Base-by-base conservation (phyloP, 1,140 invertebrate species). In the Reticulitermes speratus region DNA sequence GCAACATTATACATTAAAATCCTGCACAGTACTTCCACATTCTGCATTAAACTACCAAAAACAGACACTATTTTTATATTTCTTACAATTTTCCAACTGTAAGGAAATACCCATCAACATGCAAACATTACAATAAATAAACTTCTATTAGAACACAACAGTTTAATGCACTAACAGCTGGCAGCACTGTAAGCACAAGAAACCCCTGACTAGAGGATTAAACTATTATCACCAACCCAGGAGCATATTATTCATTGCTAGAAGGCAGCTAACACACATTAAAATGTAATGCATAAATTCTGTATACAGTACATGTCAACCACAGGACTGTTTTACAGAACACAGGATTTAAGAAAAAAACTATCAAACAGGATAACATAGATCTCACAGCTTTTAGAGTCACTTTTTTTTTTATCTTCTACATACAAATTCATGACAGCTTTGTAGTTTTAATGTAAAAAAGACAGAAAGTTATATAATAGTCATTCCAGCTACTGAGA, bases 361-460 rank as follows among this genome's bases (percentile, higher is more conserved):
- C 3, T 30, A 75, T 75, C 3, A 55, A 12, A 55, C 45, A 16
- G 14, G 52, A 55, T 55, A 55, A 55, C 19, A 21, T 11, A 75
- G 25, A 75, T 75, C n/a, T 75, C 65, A 75, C 65, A 75, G 65
- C 65, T 30, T 75, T 59, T 65, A 65, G 19, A 9, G 8, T 65
- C 19, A 65, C n/a, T n/a, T n/a, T 65, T 5, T 2, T 30, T 8
- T 14, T n/a, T 75, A 16, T 30, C 25, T 25, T 75, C 25, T 75
- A 75, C n/a, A 75, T 75, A 75, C n/a, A 75, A 75, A 30, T 8
- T 30, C 8, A 30, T 75, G 25, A 75, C 65, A 75, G 8, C 65
- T 75, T 30, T 75, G n/a, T 75, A 30, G 65, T n/a, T 75, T 75
- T 75, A 75, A 75, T 75, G 65, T 75, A 75, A 75, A 75, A 48